Base-by-base conservation (phyloP, 1,140 invertebrate species). In the Samia ricini region DNA sequence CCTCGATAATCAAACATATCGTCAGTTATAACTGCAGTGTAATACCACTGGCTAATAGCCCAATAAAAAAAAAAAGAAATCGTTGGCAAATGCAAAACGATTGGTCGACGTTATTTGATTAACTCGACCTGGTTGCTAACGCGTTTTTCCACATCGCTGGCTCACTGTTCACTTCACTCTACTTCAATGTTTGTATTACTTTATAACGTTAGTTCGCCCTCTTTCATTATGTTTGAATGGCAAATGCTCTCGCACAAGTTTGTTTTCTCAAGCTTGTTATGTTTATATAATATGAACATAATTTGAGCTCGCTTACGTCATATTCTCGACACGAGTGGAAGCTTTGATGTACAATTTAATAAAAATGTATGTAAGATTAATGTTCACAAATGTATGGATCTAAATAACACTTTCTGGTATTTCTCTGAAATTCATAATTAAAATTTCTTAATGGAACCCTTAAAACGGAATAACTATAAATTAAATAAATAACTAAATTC, bases 101-200 rank as follows among this genome's bases (percentile, higher is more conserved):
- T 81, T 80, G 78, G 72, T 71, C 70, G 71, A 64, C 79, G 81
- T 81, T 83, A 74, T 84, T 83, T 84, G 77, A 84, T 86, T 74
- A 79, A 72, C 62, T 64, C 74, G 81, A 74, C 77, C 78, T 79
- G 76, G 75, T 76, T 79, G 74, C 64, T 58, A 58, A 67, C 67
- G 26, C 63, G n/a, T 74, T 66, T 56, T 72, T 72, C 63, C 68
- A 60, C 75, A 65, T 68, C 48, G 64, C 61, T 70, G 64, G 51
- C 26, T 69, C 58, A 63, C 61, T 58, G 60, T 63, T 66, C 64
- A 48, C 52, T 64, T 36, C 33, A 42, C 57, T 50, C 57, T 49
- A 21, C 33, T 42, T 18, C 23, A 20, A 50, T 68, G 59, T 66
- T 69, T 66, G 63, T 60, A 55, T 61, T 66, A 54, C 49, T 59